Evolutionary conservation across 2,113 vertebrate species (phyloP).

Genomic region (Oreocharis arfaki): DNA sequence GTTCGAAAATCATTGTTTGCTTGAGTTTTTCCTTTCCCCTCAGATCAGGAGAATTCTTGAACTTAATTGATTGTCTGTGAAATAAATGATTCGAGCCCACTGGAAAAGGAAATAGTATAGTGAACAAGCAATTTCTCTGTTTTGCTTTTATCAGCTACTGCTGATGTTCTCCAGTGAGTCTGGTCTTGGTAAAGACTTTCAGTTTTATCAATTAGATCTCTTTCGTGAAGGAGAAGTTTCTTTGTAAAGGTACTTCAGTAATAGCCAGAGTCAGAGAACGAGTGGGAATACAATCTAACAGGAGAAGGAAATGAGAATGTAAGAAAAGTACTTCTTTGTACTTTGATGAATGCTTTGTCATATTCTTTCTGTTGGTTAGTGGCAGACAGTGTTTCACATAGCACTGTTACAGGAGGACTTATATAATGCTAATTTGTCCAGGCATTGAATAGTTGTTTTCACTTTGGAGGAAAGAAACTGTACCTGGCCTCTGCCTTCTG

Average conservation of each 20-base stretch:
- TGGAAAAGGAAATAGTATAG: neutral
- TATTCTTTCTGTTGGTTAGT: neutral
- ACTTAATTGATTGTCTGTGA: neutral
- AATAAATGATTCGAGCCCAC: neutral
- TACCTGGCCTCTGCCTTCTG: neutral
- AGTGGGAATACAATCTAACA: neutral
- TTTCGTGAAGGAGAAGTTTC: neutral
- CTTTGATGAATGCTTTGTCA: neutral
- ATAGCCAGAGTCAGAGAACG: neutral
- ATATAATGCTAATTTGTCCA: neutral
- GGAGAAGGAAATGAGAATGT: neutral
- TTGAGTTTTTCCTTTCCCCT: neutral
- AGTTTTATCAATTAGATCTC: neutral
- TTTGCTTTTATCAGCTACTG: neutral
- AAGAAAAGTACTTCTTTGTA: neutral
- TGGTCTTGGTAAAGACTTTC: neutral
- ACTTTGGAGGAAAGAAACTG: neutral
- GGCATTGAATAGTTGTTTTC: neutral
- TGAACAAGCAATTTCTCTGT: neutral
- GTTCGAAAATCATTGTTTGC: neutral
- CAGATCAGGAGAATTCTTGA: neutral
- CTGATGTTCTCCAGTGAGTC: neutral
- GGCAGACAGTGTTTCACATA: neutral
- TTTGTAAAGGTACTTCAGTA: neutral
- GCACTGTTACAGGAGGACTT: neutral